Conservation (phyloP, 2,797 vertebrate genomes). For the Orestias chungarensis region DNA sequence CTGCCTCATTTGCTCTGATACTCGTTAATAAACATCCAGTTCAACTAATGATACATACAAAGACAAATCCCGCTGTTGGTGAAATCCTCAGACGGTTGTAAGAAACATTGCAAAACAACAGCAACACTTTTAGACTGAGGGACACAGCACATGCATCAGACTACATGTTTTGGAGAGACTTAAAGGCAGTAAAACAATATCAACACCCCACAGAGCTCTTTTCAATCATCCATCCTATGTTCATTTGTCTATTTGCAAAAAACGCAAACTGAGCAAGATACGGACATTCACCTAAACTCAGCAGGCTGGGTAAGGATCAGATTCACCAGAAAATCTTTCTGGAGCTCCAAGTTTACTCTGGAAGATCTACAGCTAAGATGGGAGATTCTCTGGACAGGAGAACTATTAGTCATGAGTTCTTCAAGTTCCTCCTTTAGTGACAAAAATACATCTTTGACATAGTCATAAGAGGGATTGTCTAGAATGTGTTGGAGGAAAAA, state of each 20-base stretch:
- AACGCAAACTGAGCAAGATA: neutral
- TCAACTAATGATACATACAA: too few species aligned
- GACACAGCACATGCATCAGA: neutral
- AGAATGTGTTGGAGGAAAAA: too few species aligned
- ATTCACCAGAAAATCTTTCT: too few species aligned
- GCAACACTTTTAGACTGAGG: neutral
- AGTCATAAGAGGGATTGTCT: too few species aligned
- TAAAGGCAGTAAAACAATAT: neutral
- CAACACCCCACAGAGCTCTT: neutral
- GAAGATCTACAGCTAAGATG: neutral
- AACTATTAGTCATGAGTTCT: too few species aligned
- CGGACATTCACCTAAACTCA: neutral
- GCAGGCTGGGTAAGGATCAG: too few species aligned
- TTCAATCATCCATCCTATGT: neutral
- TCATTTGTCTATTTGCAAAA: neutral
- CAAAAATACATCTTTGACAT: too few species aligned
- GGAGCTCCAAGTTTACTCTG: too few species aligned
- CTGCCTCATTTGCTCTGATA: neutral
- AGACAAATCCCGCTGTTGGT: neutral
- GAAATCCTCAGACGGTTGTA: neutral
- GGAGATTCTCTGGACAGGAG: neutral
- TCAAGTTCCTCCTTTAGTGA: too few species aligned
- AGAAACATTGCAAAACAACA: neutral
- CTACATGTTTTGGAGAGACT: neutral
- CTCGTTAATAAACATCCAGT: neutral